Base-by-base conservation (phyloP, 2,797 vertebrate genomes). In the Ptychadena robeensis region DNA sequence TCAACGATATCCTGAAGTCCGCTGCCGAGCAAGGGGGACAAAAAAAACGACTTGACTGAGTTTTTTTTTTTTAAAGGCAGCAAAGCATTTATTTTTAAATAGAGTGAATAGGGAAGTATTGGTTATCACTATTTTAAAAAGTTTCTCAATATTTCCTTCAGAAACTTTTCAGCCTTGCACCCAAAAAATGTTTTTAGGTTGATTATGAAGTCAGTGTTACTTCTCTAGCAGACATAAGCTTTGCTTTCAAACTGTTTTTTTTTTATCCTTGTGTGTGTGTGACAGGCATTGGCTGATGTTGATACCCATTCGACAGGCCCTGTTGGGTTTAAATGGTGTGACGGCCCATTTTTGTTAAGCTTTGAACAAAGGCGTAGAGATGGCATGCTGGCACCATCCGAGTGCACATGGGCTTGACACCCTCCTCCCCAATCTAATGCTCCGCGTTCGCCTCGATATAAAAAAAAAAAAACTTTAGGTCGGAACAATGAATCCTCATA, bases 311-410 rank as follows among this genome's bases (percentile, higher is more conserved):
- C 94, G 94, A 96, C 95, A 95, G 95, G 95, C 95, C 91, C 94
- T 95, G 96, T 96, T 96, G 95, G 95, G 95, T 94, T 96, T 92
- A 97, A 97, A 95, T 94, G 94, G 95, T 96, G 96, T 96, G 95
- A 96, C 95, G 95, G 95, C 94, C 95, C 94, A 96, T 96, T 97
- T 97, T 97, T 96, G 96, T 97, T 97, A 97, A 97, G 96, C 96
- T 94, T 94, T 93, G 95, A 97, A 97, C 96, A 97, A 98, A 97
- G 94, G 94, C 93, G 89, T 92, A 90, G 91, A 92, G 93, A 92
- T 92, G 91, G 88, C 91, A 94, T 89, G 87, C 94, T 95, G 93
- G 95, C 96, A 96, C 96, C 95, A 90, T 90, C 95, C 91, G 87
- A 91, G 90, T 93, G 93, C 94, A 91, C 93, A 95, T 95, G 94